Percentiles rank a stretch among this genome's conserved stretches.
These are phyloP conservation scores for Melieria crassipennis DNA, from an alignment of 2,888 invertebrate species.

Conservation along the genomic window DNA sequence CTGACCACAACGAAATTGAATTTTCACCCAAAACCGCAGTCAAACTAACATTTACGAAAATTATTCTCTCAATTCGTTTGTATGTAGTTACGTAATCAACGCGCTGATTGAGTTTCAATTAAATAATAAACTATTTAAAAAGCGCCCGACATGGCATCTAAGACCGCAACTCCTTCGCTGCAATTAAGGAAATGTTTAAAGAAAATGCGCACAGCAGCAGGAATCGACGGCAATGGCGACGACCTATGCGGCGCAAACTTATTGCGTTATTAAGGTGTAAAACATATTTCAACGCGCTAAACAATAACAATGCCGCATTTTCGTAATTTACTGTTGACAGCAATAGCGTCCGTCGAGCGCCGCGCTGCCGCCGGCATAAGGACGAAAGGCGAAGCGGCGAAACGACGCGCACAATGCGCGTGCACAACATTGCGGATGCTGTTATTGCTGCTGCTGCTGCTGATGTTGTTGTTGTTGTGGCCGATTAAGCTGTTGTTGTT, in stretches of 20 bases:
- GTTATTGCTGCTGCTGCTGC: not conserved
- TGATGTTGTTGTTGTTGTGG: slow-evolving; percentile 10
- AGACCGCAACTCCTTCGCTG: too few species aligned
- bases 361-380: slow-evolving; percentile 33
- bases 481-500: slow-evolving; percentile 29
- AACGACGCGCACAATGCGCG: not conserved
- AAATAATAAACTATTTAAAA: too few species aligned
- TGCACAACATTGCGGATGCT: too few species aligned
- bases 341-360: slow-evolving; percentile 34
- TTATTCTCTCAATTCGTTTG: too few species aligned
- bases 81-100: too few species aligned
- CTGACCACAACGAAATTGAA: too few species aligned
- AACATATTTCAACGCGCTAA: slow-evolving; percentile 36
- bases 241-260: slow-evolving; percentile 5
- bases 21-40: too few species aligned
- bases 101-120: too few species aligned
- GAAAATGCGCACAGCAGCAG: not conserved
- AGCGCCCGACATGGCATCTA: too few species aligned
- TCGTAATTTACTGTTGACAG: slow-evolving; percentile 58
- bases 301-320: slow-evolving; percentile 44
- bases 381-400: not conserved
- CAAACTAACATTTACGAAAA: too few species aligned
- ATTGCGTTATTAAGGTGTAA: slow-evolving; percentile 35
- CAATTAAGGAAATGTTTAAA: not conserved
- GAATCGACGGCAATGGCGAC: not conserved